A percentile compares a stretch with the other conserved stretches of the same genome.
These are phyloP conservation scores for Squalus acanthias DNA, from an alignment of 2,797 vertebrate species.

Conservation along the genomic window DNA sequence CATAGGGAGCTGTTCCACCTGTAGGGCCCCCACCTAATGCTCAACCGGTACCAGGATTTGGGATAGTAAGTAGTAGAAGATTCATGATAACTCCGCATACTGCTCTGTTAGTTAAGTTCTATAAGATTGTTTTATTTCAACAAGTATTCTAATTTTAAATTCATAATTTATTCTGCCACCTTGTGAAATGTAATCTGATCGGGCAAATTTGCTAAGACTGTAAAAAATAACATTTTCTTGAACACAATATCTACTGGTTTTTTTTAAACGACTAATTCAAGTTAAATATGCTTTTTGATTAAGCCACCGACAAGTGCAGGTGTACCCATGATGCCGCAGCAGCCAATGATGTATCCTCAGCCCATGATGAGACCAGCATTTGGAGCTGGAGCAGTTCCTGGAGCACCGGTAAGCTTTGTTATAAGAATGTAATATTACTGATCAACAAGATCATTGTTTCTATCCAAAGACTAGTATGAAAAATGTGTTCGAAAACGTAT, in stretches of 20 bases:
- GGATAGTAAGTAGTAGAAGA: slow-evolving; percentile 72
- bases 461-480: not conserved
- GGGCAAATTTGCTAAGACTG: not conserved
- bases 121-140: not conserved
- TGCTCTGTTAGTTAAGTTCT: not conserved
- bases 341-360: slow-evolving; percentile 78
- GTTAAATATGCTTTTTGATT: slow-evolving; percentile 24
- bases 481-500: not conserved
- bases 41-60: slow-evolving; percentile 74
- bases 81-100: not conserved
- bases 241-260: not conserved
- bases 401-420: slow-evolving; percentile 69
- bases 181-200: not conserved
- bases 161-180: not conserved
- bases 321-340: slow-evolving; percentile 83
- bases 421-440: not conserved
- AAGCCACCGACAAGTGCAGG: slow-evolving; percentile 78
- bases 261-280: not conserved
- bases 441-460: not conserved
- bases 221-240: not conserved
- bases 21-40: slow-evolving; percentile 46
- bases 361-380: slow-evolving; percentile 90
- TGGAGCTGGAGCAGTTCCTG: slow-evolving; percentile 68
- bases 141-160: not conserved
- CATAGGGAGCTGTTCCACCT: slow-evolving; percentile 51